A percentile compares a stretch with the other conserved stretches of the same genome.
Conservation (phyloP, 2,113 vertebrate genomes). For the Lophius piscatorius region DNA sequence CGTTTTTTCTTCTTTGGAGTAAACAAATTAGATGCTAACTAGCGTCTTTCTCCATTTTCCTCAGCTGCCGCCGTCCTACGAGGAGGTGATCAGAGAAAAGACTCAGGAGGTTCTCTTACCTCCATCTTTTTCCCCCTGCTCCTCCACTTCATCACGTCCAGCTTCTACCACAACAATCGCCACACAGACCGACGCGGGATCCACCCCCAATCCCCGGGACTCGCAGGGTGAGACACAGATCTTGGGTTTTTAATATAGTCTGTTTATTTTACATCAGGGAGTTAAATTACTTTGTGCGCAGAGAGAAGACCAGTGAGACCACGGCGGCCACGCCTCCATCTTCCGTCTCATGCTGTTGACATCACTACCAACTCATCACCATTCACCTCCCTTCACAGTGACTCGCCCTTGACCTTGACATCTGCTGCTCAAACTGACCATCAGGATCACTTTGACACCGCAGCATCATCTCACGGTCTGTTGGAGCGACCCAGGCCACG, state of each 20-base stretch:
- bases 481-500: constrained; percentile 85
- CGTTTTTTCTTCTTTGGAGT: too few species aligned
- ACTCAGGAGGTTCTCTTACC: constrained; percentile 86
- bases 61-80: constrained; percentile 96
- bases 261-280: not conserved
- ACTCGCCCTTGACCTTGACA: constrained; percentile 21
- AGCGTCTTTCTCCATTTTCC: not conserved
- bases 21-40: too few species aligned
- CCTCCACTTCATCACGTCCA: constrained; percentile 35
- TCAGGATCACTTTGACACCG: constrained; percentile 7
- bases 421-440: constrained; percentile 33
- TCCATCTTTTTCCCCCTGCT: constrained; percentile 19
- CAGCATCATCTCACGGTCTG: not conserved
- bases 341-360: constrained; percentile 41
- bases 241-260: not conserved
- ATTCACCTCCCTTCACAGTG: not conserved
- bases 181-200: constrained; percentile 90
- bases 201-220: constrained; percentile 50
- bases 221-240: constrained; percentile 19
- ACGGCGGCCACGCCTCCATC: constrained; percentile 79
- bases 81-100: constrained; percentile 97
- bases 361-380: constrained; percentile 23
- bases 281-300: constrained; percentile 14
- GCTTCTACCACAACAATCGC: constrained; percentile 84
- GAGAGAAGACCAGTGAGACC: constrained; percentile 82